Base-by-base conservation (phyloP, 1,140 invertebrate genomes). In the Bombus consobrinus region DNA sequence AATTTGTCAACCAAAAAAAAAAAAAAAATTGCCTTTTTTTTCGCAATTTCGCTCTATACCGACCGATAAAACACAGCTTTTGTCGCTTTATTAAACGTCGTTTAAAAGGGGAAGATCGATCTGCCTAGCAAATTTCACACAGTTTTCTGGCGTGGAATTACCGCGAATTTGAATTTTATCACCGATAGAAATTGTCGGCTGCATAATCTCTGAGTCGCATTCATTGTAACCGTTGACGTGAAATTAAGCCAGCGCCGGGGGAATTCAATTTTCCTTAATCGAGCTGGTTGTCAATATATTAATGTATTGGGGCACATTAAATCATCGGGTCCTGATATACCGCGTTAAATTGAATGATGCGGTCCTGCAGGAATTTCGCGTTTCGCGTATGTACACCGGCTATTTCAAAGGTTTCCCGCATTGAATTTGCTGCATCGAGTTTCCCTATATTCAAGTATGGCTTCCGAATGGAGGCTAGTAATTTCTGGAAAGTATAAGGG, bases 241-340 rank as follows among this genome's bases (percentile, higher is more conserved):
- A 77, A 83, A 83, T 78, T 41, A 47, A 84, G 47, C 53, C 57
- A n/a, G 32, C 76, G 34, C 13, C 47, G 62, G 3, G 37, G 25
- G 53, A 62, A 80, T 80, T 85, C 39, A 73, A 85, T 85, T 80
- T 80, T 85, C 77, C 76, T 85, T 80, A 64, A 80, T 37, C 76
- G 68, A 34, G 32, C 25, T n/a, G 37, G 66, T 57, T 78, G 47
- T 78, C 74, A n/a, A 83, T 78, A 43, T 57, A 79, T 62, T 57
- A 39, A 34, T 57, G 34, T 28, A 71, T 69, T 5, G 28, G 32
- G 18, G 74, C 43, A n/a, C 43, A 69, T 83, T 83, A 78, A 77
- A 78, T 78, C 74, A 83, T 28, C 28, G 47, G 4, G 28, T 66
- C 28, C 37, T 34, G 83, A 79, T 71, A 47, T 47, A 34, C n/a